Evolutionary conservation across 1,140 invertebrate species (phyloP).

Genomic region (Temnothorax curvispinosus): DNA sequence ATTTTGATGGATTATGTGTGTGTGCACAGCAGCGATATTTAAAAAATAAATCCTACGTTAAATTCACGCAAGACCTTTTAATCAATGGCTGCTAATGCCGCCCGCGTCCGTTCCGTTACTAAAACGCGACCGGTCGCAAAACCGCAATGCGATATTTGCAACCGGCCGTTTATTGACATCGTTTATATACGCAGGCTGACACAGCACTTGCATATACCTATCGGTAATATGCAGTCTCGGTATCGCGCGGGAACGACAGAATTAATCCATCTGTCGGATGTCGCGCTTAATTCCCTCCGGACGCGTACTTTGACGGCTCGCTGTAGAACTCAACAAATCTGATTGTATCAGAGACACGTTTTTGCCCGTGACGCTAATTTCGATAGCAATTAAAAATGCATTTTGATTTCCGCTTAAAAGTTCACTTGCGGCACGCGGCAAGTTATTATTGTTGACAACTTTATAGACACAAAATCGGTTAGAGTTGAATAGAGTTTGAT

Average conservation of each 20-base stretch:
- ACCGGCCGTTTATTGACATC: constrained; percentile 32
- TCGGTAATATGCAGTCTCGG: constrained; percentile 10
- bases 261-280: constrained; percentile 55
- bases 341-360: constrained; percentile 25
- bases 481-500: neutral
- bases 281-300: constrained; percentile 50
- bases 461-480: neutral
- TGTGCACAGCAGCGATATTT: neutral
- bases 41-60: neutral
- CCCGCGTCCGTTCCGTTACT: neutral
- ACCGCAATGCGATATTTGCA: constrained; percentile 28
- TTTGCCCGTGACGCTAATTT: constrained; percentile 7
- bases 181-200: constrained; percentile 35
- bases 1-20: neutral
- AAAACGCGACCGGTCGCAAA: neutral
- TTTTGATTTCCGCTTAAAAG: neutral
- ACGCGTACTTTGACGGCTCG: constrained; percentile 28
- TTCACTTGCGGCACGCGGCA: neutral
- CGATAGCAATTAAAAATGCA: constrained; percentile 1
- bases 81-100: neutral
- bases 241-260: constrained; percentile 15
- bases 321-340: constrained; percentile 20
- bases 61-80: constrained; percentile 1
- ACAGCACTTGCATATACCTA: neutral
- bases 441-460: neutral